Evolutionary conservation across 2,113 vertebrate species (phyloP).

Genomic region (Melanerpes formicivorus): DNA sequence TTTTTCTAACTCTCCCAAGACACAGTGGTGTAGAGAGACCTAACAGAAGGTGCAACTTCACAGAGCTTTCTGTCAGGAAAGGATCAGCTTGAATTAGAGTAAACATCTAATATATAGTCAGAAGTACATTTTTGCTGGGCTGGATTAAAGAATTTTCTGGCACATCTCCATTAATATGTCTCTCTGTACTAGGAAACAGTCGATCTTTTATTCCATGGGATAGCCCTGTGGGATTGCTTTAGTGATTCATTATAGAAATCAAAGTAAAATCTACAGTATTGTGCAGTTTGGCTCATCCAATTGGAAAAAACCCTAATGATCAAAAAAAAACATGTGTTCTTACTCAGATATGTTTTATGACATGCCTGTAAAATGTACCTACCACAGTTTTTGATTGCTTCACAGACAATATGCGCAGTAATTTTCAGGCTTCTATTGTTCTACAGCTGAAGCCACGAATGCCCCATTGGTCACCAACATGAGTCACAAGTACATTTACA

Average conservation of each 20-base stretch:
- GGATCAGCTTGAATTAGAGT: not conserved
- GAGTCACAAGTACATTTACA: slow-evolving; percentile 15
- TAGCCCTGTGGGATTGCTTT: slow-evolving; percentile 49
- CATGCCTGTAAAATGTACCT: slow-evolving; percentile 78
- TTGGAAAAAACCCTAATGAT: slow-evolving; percentile 78
- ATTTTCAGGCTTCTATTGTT: slow-evolving; percentile 66
- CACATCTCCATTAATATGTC: not conserved
- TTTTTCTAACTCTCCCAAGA: not conserved
- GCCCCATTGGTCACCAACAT: slow-evolving; percentile 3
- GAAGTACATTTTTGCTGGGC: not conserved
- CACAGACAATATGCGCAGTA: slow-evolving; percentile 59
- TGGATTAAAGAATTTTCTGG: slow-evolving; percentile 26
- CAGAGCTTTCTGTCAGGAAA: not conserved
- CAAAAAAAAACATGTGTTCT: slow-evolving; percentile 80
- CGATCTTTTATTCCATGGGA: slow-evolving; percentile 63
- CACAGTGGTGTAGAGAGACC: not conserved
- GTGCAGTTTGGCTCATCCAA: slow-evolving; percentile 72
- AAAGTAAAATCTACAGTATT: slow-evolving; percentile 68
- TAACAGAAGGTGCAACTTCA: not conserved
- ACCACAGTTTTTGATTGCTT: slow-evolving; percentile 78
- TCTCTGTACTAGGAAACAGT: slow-evolving; percentile 55
- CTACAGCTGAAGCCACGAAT: slow-evolving; percentile 47
- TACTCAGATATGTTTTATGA: slow-evolving; percentile 80
- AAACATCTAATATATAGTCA: not conserved
- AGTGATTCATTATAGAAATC: slow-evolving; percentile 74